Conservation (phyloP, 2,888 invertebrate species). For the Agrochola circellaris region DNA sequence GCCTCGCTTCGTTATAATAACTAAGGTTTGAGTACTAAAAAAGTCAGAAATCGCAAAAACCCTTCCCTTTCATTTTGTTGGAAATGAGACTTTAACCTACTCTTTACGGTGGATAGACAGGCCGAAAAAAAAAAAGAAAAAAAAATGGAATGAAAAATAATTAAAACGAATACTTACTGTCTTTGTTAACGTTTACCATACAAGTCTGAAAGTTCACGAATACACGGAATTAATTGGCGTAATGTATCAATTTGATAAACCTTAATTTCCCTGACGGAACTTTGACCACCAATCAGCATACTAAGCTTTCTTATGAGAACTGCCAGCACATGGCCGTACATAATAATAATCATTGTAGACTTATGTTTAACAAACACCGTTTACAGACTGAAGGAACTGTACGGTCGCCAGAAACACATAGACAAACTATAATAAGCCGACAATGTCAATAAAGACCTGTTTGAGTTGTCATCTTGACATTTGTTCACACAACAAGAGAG, state of each 20-base stretch:
- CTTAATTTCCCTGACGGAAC: not conserved
- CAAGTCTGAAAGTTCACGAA: too few relatives aligned
- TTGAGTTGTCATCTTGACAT: constrained; percentile 50
- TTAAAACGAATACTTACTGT: too few relatives aligned
- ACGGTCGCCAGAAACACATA: constrained; percentile 5
- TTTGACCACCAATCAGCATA: not conserved
- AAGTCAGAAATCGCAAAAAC: too few relatives aligned
- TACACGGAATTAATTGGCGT: not conserved
- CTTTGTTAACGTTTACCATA: too few relatives aligned
- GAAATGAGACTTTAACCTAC: too few relatives aligned
- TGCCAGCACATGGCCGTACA: not conserved
- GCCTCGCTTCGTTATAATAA: too few relatives aligned
- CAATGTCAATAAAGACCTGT: constrained; percentile 42
- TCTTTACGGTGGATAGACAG: too few relatives aligned
- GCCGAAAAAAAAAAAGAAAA: too few relatives aligned
- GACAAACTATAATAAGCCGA: constrained; percentile 34
- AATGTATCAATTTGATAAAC: not conserved
- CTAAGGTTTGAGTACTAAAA: too few relatives aligned
- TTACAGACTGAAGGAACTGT: not conserved
- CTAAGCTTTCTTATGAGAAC: not conserved
- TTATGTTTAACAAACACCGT: not conserved
- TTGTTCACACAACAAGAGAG: constrained; percentile 46
- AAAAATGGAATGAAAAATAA: too few relatives aligned
- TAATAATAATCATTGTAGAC: not conserved
- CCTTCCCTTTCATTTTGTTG: too few relatives aligned